Conservation (phyloP, 2,797 vertebrate species). For the Margarornis squamiger region DNA sequence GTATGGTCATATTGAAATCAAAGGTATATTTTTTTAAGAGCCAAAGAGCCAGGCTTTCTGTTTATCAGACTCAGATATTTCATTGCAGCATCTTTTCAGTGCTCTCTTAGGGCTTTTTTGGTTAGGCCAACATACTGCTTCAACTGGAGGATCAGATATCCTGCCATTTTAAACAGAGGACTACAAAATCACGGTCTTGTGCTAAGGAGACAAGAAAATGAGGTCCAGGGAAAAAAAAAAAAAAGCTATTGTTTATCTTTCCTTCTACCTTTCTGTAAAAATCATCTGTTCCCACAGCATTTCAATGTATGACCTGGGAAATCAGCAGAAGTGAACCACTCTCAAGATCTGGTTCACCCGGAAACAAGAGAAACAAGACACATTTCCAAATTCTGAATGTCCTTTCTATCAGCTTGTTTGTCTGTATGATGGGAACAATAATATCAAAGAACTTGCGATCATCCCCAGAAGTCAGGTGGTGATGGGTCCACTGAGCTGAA, state of each 20-base stretch:
- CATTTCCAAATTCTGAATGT: too few species aligned
- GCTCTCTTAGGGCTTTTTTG: background rate
- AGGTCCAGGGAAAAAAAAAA: background rate
- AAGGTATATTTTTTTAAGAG: background rate
- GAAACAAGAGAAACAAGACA: background rate
- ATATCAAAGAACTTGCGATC: background rate
- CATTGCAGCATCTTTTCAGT: background rate
- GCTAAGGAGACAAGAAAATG: background rate
- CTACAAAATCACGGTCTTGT: accelerated
- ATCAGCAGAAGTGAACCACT: background rate
- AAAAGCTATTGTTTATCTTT: accelerated
- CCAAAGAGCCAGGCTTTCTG: accelerated
- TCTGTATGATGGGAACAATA: background rate
- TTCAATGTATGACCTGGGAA: background rate
- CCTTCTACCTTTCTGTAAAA: background rate
- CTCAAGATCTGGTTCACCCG: accelerated
- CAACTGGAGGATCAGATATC: background rate
- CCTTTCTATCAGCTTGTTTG: background rate
- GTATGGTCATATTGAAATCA: background rate
- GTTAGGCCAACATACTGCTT: background rate
- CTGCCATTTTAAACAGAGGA: background rate
- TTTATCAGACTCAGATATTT: background rate
- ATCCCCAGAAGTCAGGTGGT: background rate
- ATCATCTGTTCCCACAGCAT: accelerated
- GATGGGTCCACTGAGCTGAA: background rate